A percentile compares a stretch with the other conserved stretches of the same genome.
Evolutionary conservation across 2,888 invertebrate genomes (phyloP).

Genomic region (Sphaerophoria rueppellii): DNA sequence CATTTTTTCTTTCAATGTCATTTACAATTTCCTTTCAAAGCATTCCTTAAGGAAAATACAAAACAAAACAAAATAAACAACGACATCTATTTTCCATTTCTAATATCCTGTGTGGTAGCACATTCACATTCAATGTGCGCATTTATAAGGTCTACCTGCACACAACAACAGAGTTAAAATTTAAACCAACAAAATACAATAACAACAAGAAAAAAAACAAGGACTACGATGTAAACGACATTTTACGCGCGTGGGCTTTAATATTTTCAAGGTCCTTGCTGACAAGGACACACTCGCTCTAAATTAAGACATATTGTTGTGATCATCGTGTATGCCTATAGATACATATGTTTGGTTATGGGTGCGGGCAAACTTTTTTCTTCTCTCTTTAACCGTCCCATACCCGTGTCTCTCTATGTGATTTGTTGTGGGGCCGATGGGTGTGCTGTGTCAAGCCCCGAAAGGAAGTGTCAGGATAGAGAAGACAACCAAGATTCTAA

Average conservation of each 20-base stretch:
- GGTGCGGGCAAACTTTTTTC: not conserved
- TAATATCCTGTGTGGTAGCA: slow-evolving; percentile 26
- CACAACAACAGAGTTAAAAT: slow-evolving; percentile 13
- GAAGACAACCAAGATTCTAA: slow-evolving; percentile 31
- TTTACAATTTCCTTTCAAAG: slow-evolving; percentile 15
- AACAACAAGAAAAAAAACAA: not conserved
- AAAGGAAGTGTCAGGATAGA: slow-evolving; percentile 52
- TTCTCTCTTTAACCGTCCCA: not conserved
- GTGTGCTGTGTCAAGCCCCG: slow-evolving; percentile 24
- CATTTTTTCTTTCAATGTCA: slow-evolving; percentile 6
- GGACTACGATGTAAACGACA: slow-evolving; percentile 13
- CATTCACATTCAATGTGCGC: slow-evolving; percentile 16
- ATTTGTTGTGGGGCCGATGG: not conserved
- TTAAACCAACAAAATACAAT: slow-evolving; percentile 7
- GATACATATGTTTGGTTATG: not conserved
- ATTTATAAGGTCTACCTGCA: slow-evolving; percentile 6
- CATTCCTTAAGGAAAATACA: slow-evolving; percentile 8
- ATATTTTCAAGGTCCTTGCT: slow-evolving; percentile 67
- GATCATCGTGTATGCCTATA: slow-evolving; percentile 30
- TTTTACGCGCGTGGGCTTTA: slow-evolving; percentile 35
- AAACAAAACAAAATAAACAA: slow-evolving; percentile 1
- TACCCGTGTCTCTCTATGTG: not conserved
- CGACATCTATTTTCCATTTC: slow-evolving; percentile 31
- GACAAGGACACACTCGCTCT: slow-evolving; percentile 61
- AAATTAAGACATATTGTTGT: slow-evolving; percentile 67